Conservation (phyloP, 2,113 vertebrate species). For the Procapra przewalskii region DNA sequence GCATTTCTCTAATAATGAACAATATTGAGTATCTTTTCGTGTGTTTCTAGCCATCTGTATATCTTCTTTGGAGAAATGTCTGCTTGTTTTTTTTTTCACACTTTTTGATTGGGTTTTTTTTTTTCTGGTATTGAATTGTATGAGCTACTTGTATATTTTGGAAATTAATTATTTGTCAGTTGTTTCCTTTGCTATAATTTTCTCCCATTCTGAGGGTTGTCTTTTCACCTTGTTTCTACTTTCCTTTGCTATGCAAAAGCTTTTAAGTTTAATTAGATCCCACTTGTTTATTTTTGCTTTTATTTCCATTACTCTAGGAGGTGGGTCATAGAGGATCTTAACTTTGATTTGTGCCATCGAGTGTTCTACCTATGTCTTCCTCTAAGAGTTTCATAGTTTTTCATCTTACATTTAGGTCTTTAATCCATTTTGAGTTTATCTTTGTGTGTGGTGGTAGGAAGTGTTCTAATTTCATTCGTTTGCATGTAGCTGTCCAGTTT, state of each 20-base stretch:
- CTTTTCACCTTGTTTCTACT: neutral
- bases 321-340: neutral
- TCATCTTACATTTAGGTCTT: neutral
- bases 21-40: neutral
- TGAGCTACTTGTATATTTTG: neutral
- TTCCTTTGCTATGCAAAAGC: neutral
- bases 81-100: neutral
- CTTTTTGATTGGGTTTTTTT: neutral
- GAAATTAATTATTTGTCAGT: neutral
- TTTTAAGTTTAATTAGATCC: neutral
- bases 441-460: neutral
- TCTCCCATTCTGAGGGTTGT: neutral
- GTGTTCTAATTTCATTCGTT: neutral
- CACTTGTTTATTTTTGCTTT: neutral
- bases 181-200: neutral
- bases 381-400: neutral
- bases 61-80: neutral
- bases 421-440: neutral
- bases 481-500: neutral
- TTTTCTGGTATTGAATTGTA: neutral
- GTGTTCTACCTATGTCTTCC: neutral
- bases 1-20: neutral
- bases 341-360: neutral
- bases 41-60: neutral
- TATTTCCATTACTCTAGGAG: neutral